Base-by-base conservation (phyloP, 2,113 vertebrate genomes). In the Sphaerodactylus townsendi region DNA sequence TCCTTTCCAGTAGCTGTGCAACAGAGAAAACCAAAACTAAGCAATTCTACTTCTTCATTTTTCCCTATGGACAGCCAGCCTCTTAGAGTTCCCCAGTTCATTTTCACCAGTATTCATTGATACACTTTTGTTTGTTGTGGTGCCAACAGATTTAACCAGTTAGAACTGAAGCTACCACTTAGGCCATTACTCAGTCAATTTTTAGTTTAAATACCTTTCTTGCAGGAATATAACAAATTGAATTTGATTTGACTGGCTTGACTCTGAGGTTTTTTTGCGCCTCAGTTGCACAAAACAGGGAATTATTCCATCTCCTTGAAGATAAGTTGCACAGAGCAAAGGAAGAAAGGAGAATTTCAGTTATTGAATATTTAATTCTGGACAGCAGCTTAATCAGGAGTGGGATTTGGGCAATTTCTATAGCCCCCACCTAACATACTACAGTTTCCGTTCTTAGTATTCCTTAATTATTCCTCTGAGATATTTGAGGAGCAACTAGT, bases 381-480 rank as follows among this genome's bases (percentile, higher is more conserved):
- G 96, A 93, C 93, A 94, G 95, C 92, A 95, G 91, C 92, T 96
- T 96, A 96, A 96, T 96, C 96, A 96, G 95, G 93, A 93, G 92
- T 95, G 96, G 96, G 96, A 96, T 96, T 96, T 96, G 91, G 94
- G 93, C 95, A 92, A 93, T 93, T 94, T 92, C 93, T 93, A 92
- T 86, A 91, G 90, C 94, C 93, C 94, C 90, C 92, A 91, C 94
- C 95, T 93, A 94, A 95, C 90, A 91, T 91, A 91, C 93, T 95
- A 93, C 93, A 93, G 93, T 95, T 96, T 96, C 95, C 93, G 91
- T 95, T 96, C 96, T 96, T 96, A 95, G 96, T 95, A 95, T 96
- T 96, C 90, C 93, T 95, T 96, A 96, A 96, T 96, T 96, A 96
- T 96, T 93, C 96, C 96, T 93, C 92, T 93, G 96, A 96, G 96